Evolutionary conservation across 2,888 invertebrate genomes (phyloP).

Genomic region (Dromius quadrimaculatus): DNA sequence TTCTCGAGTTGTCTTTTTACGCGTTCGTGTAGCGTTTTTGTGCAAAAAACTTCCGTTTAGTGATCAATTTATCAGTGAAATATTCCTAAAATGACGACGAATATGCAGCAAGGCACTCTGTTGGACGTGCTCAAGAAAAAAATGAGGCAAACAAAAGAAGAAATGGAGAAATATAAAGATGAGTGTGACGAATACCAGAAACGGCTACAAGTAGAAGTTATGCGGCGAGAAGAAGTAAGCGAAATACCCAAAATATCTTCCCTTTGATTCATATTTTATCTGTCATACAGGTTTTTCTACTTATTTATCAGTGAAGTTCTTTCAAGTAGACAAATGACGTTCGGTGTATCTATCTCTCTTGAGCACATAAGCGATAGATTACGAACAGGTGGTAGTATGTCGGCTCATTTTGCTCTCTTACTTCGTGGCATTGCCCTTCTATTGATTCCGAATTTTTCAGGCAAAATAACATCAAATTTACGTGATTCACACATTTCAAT

Average conservation of each 20-base stretch:
- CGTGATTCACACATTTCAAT: constrained; percentile 10
- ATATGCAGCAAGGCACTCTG: constrained; percentile 92
- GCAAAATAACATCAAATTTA: constrained; percentile 9
- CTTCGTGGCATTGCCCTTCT: constrained; percentile 45
- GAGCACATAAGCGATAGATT: constrained; percentile 4
- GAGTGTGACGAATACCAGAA: constrained; percentile 96
- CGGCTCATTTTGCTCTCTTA: constrained; percentile 15
- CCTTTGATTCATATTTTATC: constrained; percentile 5
- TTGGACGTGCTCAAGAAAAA: constrained; percentile 99
- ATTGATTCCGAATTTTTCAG: constrained; percentile 40
- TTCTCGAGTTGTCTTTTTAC: constrained; percentile 29
- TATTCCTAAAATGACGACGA: constrained; percentile 80
- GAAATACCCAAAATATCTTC: background rate
- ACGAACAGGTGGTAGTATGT: constrained; percentile 50
- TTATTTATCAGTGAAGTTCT: constrained; percentile 22
- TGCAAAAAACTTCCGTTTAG: constrained; percentile 44
- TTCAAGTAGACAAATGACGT: constrained; percentile 9
- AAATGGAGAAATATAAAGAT: constrained; percentile 98
- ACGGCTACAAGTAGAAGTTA: constrained; percentile 94
- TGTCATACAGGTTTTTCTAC: constrained; percentile 26
- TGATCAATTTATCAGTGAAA: constrained; percentile 37
- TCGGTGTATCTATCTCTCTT: constrained; percentile 27
- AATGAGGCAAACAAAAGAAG: constrained; percentile 99
- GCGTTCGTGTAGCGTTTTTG: constrained; percentile 32
- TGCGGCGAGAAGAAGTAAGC: constrained; percentile 98